Conservation (phyloP, 2,888 invertebrate species). For the Acrocyrtus sp. region DNA sequence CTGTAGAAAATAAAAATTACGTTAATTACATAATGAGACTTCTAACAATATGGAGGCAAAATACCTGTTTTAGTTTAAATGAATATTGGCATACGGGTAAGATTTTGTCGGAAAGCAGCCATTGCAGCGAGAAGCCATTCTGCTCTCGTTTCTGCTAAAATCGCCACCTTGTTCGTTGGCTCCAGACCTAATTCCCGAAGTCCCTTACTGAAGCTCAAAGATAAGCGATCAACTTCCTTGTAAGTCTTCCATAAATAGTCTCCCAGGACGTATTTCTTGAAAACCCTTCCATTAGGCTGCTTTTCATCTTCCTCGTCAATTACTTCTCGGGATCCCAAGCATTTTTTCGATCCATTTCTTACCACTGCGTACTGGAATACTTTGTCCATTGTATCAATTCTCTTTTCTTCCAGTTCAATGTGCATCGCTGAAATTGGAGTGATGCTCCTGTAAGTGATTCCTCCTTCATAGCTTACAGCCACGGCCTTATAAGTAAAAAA, state of each 20-base stretch:
- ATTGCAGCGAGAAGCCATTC: constrained; percentile 99
- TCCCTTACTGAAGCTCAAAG: constrained; percentile 84
- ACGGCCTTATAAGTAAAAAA: constrained; percentile 72
- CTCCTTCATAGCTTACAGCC: constrained; percentile 59
- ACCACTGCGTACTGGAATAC: constrained; percentile 83
- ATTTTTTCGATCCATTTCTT: constrained; percentile 78
- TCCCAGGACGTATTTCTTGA: constrained; percentile 96
- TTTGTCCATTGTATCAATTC: constrained; percentile 83
- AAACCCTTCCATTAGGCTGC: constrained; percentile 93
- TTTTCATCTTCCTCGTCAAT: constrained; percentile 93
- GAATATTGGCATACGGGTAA: constrained; percentile 77
- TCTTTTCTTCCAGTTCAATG: constrained; percentile 77
- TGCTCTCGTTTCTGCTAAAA: constrained; percentile 97
- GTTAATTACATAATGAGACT: not conserved
- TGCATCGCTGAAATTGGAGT: constrained; percentile 78
- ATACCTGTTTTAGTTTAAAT: not conserved
- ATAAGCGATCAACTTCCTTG: constrained; percentile 78
- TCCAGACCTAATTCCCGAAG: constrained; percentile 81
- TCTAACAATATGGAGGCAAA: not conserved
- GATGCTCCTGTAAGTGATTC: constrained; percentile 78
- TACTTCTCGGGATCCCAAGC: constrained; percentile 90
- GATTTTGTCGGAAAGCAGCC: constrained; percentile 93
- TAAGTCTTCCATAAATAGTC: constrained; percentile 92
- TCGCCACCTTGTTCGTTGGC: constrained; percentile 81
- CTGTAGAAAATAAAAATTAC: constrained; percentile 66